phyloP scores from a whole-genome alignment of 2,888 invertebrate species.

The Pandemis heparana region DNA sequence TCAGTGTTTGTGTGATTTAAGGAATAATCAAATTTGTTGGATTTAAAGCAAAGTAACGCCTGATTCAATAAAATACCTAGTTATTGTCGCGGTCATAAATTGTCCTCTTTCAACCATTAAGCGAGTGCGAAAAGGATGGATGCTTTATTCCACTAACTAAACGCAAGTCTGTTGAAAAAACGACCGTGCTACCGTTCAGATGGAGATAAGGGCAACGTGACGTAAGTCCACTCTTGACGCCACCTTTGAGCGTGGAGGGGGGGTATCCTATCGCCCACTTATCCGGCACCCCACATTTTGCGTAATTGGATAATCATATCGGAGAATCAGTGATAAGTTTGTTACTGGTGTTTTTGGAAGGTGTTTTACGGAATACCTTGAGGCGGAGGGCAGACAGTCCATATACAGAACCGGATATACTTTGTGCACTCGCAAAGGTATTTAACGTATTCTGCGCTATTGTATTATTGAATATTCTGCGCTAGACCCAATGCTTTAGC shows the following conservation, averaged over 20 bases:
- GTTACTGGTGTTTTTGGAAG: background rate
- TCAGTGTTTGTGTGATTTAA: too few species aligned
- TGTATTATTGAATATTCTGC: background rate
- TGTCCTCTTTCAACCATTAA: background rate
- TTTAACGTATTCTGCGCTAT: too few species aligned
- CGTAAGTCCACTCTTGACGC: constrained; percentile 60
- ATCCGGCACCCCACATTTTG: constrained; percentile 15
- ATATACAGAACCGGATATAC: too few species aligned
- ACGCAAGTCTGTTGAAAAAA: background rate
- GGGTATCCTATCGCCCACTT: constrained; percentile 49
- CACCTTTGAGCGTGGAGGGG: constrained; percentile 66
- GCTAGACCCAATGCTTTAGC: too few species aligned
- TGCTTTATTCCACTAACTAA: too few species aligned
- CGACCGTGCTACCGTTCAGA: constrained; percentile 59
- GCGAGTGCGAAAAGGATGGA: too few species aligned
- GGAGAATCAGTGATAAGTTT: constrained; percentile 1
- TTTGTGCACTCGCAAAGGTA: too few species aligned
- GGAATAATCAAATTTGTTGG: too few species aligned
- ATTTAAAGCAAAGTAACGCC: too few species aligned
- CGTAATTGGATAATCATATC: constrained; percentile 34
- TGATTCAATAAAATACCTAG: too few species aligned
- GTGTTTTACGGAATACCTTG: background rate
- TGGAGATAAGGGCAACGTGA: constrained; percentile 67
- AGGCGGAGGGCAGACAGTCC: background rate
- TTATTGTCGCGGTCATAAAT: too few species aligned